Base-by-base conservation (phyloP, 2,797 vertebrate genomes). In the Xiphophorus birchmanni region DNA sequence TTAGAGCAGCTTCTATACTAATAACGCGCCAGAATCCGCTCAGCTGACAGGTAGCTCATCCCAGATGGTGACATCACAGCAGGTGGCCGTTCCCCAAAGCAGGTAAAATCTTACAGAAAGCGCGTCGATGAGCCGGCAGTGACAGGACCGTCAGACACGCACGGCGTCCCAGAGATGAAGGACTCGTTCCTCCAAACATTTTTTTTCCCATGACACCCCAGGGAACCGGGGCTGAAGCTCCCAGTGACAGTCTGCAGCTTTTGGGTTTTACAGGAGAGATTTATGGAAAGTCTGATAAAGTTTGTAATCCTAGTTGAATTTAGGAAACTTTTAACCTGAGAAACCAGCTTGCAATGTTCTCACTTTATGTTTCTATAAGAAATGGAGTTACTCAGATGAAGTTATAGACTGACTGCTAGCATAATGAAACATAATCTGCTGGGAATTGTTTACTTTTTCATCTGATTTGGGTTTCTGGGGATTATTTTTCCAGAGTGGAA, bases 41-140 rank as follows among this genome's bases (percentile, higher is more conserved):
- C 74, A 77, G 77, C 79, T 84, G 90, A 91, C 90, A 93, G 92
- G 92, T 93, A 79, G 88, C 75, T 82, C 74, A 71, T 91, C 87
- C 85, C 93, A 92, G 92, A 94, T 93, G 93, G 91, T 94, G 91
- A 93, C 90, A 93, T 94, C 93, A 89, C 94, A 93, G 92, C 88
- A 83, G 93, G 94, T 76, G 89, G 87, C 79, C 52, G 80, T 87
- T 81, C 90, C 87, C 75, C 73, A 90, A 92, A 93, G 88, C 88
- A 80, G 89, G 77, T 86, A 81, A 80, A 77, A 48, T 82, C 75
- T 80, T 50, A 17, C 82, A 80, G 83, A 63, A 82, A 88, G 85
- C 44, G 82, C 18, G 87, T 52, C 37, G 50, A 67, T 72, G 75
- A 83, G 71, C 54, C 12, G 79, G 45, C 52, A 2, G 75, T 78